Base-by-base conservation (phyloP, 2,888 invertebrate genomes). In the Liopterus haemorrhoidalis region DNA sequence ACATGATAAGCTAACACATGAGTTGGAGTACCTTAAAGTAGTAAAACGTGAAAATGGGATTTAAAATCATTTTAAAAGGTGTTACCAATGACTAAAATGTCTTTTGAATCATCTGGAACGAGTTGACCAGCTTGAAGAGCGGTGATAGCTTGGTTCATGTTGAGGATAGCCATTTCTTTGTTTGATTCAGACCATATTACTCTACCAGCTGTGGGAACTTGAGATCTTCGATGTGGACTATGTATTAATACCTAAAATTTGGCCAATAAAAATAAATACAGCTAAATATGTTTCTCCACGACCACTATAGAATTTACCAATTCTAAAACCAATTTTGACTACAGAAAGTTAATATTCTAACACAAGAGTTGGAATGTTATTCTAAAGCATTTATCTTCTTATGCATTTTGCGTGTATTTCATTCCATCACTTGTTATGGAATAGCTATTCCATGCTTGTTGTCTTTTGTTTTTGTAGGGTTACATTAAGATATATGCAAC, bases 1-100 rank as follows among this genome's bases (percentile, higher is more conserved):
- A 94, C 86, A 67, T 94, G 89, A 66, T 91, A 95, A 1, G 85
- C 92, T 39, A 87, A 69, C 4, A 89, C 67, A 59, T 81, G 83
- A 2, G 80, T 81, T 31, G 75, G 70, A 1, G 85, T 85, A 22
- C 69, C 69, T 60, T 39, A 43, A 12, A 20, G 25, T 4, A 37
- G 15, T 40, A 15, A 21, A 15, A 41, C 20, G 4, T 14, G 18
- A 25, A 38, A 15, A 25, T 24, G 5, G 9, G 28, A 28, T 27
- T 37, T 11, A 15, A 14, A 15, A 25, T 6, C 14, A 27, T 16
- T 24, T 28, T 11, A n/a, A 20, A n/a, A 22, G 14, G 5, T 24
- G 45, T 49, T 54, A 65, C 93, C 93, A 50, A 95, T 81, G 14
- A 93, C 72, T 22, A 95, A 73, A 57, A 86, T 72, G 61, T 93